Base-by-base conservation (phyloP, 2,888 invertebrate genomes). In the Asteroscopus sphinx region DNA sequence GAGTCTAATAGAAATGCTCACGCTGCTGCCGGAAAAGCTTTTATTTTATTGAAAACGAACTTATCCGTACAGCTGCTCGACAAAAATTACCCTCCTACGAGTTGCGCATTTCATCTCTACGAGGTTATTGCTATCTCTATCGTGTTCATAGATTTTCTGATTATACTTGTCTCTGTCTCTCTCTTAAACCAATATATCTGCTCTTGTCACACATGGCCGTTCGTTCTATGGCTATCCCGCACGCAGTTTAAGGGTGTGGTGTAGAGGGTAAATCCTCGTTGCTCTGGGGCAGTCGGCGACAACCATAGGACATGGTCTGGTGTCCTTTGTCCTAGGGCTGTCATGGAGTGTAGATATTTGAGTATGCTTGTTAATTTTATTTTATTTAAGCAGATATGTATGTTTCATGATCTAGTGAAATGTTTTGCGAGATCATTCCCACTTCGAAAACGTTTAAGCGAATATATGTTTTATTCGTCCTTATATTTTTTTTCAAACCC, bases 21-120 rank as follows among this genome's bases (percentile, higher is more conserved):
- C 41, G 58, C 59, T 40, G 42, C 51, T 28, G 46, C 53, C 68
- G 68, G 76, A 73, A 80, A 74, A 81, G 73, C 69, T 80, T 73
- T 80, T 76, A 83, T 82, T 83, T 83, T 81, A 85, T 85, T 82
- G 81, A 87, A 86, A 87, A 86, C 80, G 73, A 81, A 82, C 76
- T 79, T 81, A 79, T 80, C 72, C 75, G 68, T 73, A 69, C 85
- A 85, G 85, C 81, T 87, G 86, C 79, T 82, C 73, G 71, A 74
- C 73, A 76, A 68, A 82, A 81, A 76, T 80, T 80, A 68, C 78
- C 71, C 79, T 79, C 63, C 64, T 70, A 65, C 68, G 69, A 74
- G 77, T 81, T 83, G 82, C 83, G 80, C 83, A 73, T 84, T 84
- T 81, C 69, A 77, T 76, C 63, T 76, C 73, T 16, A 62, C 44